Evolutionary conservation across 2,797 vertebrate genomes (phyloP), one percentile per base, ranked within the genome.

Genomic region (Cuculus canorus): DNA sequence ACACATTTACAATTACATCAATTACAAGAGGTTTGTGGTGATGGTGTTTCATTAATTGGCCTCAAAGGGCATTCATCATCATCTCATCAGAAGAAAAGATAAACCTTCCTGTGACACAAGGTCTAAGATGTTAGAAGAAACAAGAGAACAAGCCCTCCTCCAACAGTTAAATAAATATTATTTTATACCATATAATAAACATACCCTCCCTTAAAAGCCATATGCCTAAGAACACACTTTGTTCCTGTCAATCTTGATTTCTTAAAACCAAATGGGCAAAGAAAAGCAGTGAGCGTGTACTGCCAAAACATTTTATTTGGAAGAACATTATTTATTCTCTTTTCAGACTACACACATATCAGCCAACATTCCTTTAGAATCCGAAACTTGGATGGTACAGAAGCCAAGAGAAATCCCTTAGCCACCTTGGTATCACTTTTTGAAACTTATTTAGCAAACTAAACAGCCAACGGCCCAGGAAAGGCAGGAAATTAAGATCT

Each of bases 281-380:
- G 15, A 71, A 78, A 78, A 56, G 43, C 59, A 95, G 73, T 24
- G 76, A 79, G 84, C 5, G 69, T 28, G 1, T 24, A 70, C 24
- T 8, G 9, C 5, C 13, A 64, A 56, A 70, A 28, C 15, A 48
- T 37, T 63, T 52, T 4, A 27, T 17, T 71, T 64, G 25, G 11
- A 61, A 75, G 25, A 75, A 32, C 3, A 11, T 4, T 70, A 5
- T 13, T 78, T 64, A 71, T 13, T 72, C 27, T 54, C 37, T 66
- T n/a, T 39, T 79, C 37, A 28, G 23, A 79, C 11, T 50, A 65
- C 0, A 0, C 7, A 50, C 9, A 23, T 21, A 50, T 72, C 50
- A 72, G 47, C 13, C 5, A 4, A 56, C 28, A n/a, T 35, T 68
- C 11, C 39, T 59, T 80, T 41, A 72, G 13, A 94, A 56, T 17